Base-by-base conservation (phyloP, 2,888 invertebrate species). In the Ptychoptera albimana region DNA sequence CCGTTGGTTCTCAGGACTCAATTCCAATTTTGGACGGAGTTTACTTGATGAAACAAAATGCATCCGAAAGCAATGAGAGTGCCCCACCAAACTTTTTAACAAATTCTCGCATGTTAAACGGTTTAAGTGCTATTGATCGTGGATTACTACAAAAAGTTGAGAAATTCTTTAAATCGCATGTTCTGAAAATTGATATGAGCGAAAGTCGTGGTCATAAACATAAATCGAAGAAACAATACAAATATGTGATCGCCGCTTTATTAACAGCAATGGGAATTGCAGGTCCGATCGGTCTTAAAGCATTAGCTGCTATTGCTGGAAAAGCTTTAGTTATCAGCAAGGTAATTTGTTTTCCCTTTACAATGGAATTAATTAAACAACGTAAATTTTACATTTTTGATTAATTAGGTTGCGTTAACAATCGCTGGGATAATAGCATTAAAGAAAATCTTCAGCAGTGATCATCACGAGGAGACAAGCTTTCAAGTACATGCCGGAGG, bases 251-350 rank as follows among this genome's bases (percentile, higher is more conserved):
- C 56, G 72, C 75, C 50, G 76, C 75, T 48, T 66, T 76, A 50
- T 66, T 75, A 52, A 73, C 75, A 37, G 76, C 76, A 48, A 69
- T 79, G 60, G 79, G 79, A 52, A 71, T 81, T 48, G 76, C 79
- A 38, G 79, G 77, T 49, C 79, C 80, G 2, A 65, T 81, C 57
- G 75, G 79, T 36, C 64, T 81, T 55, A 80, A 81, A 63, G 77
- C 77, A 23, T 63, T 81, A 50, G 79, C 79, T 44, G 69, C 77
- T 29, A 75, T 81, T 54, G 80, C 81, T 40, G 79, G 77, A 39
- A 79, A 81, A 60, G 79, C 81, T 32, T 67, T 82, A 49, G 73
- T 82, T 49, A 77, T 80, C 51, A 78, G 79, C 59, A 82, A 82
- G 60, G 76, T 80, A 23, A 23, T 23, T n/a, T n/a, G n/a, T n/a